These are phyloP conservation scores for Leptocoma aspasia DNA, from an alignment of 2,113 vertebrate species.

Conservation along the genomic window DNA sequence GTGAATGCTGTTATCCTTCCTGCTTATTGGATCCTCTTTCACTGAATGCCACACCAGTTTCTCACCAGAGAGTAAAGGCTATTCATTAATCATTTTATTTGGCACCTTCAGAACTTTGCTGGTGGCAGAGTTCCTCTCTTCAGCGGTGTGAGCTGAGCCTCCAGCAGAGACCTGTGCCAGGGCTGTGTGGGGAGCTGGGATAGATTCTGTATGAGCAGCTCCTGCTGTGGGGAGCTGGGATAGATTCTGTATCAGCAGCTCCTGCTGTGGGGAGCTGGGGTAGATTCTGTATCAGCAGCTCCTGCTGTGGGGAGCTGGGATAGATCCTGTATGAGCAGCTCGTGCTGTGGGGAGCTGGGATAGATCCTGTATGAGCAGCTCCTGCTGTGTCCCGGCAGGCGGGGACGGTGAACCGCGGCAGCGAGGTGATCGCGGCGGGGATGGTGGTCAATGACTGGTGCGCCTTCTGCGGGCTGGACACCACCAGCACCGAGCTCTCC, in stretches of 20 bases:
- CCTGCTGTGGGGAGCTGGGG: background rate
- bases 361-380: too few species aligned
- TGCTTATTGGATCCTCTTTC: background rate
- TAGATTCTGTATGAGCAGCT: too few species aligned
- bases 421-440: constrained; percentile 92
- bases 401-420: constrained; percentile 94
- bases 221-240: fast-evolving
- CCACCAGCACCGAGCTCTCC: constrained; percentile 94
- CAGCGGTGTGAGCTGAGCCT: background rate
- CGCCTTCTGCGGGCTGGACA: constrained; percentile 95
- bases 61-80: background rate
- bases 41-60: background rate
- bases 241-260: too few species aligned
- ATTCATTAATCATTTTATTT: background rate
- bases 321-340: too few species aligned
- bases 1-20: background rate
- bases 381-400: constrained; percentile 72
- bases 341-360: fast-evolving
- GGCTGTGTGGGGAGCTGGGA: fast-evolving
- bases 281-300: too few species aligned
- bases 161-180: background rate
- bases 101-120: background rate
- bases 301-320: background rate
- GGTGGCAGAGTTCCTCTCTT: background rate
- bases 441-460: constrained; percentile 99